A percentile compares a stretch with the other conserved stretches of the same genome.
Evolutionary conservation across 2,797 vertebrate species (phyloP).

Genomic region (Phrynocephalus guinanensis): DNA sequence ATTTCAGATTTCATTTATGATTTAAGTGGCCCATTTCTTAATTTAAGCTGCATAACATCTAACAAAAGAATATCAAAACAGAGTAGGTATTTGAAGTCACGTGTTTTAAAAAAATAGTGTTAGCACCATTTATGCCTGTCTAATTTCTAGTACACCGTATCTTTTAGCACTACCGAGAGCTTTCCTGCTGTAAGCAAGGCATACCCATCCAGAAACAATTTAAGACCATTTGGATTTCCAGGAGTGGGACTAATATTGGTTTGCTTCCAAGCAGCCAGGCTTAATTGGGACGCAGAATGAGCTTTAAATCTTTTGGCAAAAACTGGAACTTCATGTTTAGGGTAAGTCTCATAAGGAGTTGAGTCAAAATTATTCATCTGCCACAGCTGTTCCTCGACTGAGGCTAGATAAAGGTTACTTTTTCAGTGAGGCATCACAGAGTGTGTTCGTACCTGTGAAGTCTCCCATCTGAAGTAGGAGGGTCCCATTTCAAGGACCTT

Average conservation of each 20-base stretch:
- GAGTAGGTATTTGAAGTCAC: neutral
- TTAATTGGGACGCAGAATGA: neutral
- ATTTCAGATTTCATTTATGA: neutral
- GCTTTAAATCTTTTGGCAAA: constrained; percentile 2
- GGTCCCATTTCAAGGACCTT: accelerated
- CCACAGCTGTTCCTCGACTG: neutral
- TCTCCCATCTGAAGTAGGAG: neutral
- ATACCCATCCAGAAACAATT: neutral
- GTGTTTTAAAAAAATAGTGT: neutral
- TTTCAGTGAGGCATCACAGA: constrained; percentile 27
- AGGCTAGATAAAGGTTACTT: constrained; percentile 30
- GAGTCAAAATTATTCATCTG: constrained; percentile 27
- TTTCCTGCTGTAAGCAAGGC: neutral
- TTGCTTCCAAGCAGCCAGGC: neutral
- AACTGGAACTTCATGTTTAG: neutral
- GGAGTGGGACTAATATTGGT: neutral
- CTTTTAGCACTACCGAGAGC: neutral
- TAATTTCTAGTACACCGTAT: too few species aligned
- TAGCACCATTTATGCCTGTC: too few species aligned
- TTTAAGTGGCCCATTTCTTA: neutral
- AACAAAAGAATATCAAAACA: neutral
- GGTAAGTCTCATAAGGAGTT: constrained; percentile 9
- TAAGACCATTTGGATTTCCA: neutral
- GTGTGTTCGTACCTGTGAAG: neutral
- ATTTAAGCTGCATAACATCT: neutral